Percentiles rank a stretch among this genome's conserved stretches.
phyloP scores from a whole-genome alignment of 2,113 vertebrate species.

The Trachemys scripta region DNA sequence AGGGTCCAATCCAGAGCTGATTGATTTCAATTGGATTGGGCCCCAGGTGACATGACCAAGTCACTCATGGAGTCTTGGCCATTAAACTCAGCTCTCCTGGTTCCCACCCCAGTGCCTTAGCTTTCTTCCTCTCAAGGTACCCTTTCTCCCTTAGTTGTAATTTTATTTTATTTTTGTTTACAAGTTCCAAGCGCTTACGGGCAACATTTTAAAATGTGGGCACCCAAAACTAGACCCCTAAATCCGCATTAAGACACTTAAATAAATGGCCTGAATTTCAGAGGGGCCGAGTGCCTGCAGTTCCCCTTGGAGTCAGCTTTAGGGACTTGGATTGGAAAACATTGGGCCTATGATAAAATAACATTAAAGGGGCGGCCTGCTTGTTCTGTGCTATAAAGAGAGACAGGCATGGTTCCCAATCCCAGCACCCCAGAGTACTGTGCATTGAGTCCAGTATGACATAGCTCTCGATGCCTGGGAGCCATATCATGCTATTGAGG shows the following conservation, averaged over 20 bases:
- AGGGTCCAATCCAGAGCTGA: neutral
- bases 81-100: neutral
- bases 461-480: neutral
- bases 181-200: neutral
- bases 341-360: neutral
- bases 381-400: neutral
- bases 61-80: neutral
- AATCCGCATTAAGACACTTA: neutral
- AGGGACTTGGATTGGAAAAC: neutral
- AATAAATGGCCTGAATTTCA: neutral
- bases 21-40: neutral
- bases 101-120: neutral
- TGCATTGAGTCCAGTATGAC: neutral
- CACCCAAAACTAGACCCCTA: neutral
- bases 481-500: neutral
- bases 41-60: neutral
- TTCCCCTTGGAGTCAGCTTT: neutral
- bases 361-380: neutral
- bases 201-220: neutral
- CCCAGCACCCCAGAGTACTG: neutral
- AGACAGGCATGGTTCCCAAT: neutral
- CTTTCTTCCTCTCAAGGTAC: neutral
- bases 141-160: neutral
- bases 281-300: rapidly evolving
- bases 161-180: neutral